Conservation (phyloP, 2,797 vertebrate genomes). For the Staurois parvus region DNA sequence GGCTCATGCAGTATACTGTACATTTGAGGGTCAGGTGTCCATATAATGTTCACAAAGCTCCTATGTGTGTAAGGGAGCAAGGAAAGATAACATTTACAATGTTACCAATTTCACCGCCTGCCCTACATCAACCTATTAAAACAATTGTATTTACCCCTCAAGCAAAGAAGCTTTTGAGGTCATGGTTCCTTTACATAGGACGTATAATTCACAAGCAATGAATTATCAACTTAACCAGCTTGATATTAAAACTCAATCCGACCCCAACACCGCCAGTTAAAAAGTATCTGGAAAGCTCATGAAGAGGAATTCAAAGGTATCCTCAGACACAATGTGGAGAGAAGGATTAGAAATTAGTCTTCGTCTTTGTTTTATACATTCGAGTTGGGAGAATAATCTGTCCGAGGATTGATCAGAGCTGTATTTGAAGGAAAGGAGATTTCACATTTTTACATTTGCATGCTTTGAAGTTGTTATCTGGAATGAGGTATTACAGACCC, state of each 20-base stretch:
- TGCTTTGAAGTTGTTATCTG: constrained; percentile 51
- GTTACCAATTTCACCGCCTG: no score
- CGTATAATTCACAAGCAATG: background rate
- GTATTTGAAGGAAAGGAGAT: constrained; percentile 28
- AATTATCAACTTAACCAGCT: constrained; percentile 26
- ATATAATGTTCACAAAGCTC: no score
- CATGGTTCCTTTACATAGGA: background rate
- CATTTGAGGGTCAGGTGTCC: no score
- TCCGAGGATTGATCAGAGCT: constrained; percentile 31
- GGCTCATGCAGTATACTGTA: no score
- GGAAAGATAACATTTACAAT: no score
- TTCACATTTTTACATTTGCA: constrained; percentile 39
- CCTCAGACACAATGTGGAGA: constrained; percentile 32
- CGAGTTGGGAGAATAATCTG: constrained; percentile 55
- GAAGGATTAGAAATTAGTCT: constrained; percentile 52
- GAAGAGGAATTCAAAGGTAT: constrained; percentile 31
- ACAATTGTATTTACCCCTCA: no score
- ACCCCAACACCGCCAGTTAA: constrained; percentile 12
- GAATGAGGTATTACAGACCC: background rate
- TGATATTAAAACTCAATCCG: constrained; percentile 16
- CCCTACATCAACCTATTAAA: no score
- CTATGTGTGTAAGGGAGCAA: no score
- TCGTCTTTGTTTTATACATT: constrained; percentile 57
- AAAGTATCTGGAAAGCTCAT: constrained; percentile 12
- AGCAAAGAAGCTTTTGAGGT: background rate